A percentile compares a stretch with the other conserved stretches of the same genome.
These are phyloP conservation scores for Macrotis lagotis DNA, from an alignment of 2,113 vertebrate genomes.

Conservation along the genomic window DNA sequence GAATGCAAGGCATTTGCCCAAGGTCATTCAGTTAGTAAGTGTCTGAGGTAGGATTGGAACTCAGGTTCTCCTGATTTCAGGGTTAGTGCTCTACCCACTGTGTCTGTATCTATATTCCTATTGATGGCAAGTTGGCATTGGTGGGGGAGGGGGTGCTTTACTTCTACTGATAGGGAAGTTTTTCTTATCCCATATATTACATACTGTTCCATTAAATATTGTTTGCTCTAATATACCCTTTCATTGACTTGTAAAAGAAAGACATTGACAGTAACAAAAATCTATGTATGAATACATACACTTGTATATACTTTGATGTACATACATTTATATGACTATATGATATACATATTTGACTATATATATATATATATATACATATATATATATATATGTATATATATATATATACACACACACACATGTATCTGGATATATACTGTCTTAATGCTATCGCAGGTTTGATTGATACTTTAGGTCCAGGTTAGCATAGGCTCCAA, in stretches of 20 bases:
- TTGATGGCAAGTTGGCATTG: neutral
- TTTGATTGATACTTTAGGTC: neutral
- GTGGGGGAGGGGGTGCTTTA: neutral
- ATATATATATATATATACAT: no score
- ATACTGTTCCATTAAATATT: neutral
- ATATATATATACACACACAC: no score
- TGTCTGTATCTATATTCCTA: neutral
- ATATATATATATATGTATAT: neutral
- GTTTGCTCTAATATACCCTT: neutral
- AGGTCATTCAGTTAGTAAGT: no score
- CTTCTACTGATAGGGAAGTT: neutral
- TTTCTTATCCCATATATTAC: neutral
- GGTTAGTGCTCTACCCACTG: no score
- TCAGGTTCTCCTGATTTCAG: no score
- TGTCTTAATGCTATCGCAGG: neutral
- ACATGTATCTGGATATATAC: neutral
- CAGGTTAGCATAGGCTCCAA: neutral
- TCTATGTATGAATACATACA: neutral
- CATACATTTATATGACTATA: no score
- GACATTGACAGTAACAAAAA: neutral
- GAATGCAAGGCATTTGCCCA: no score
- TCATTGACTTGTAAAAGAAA: neutral
- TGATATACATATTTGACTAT: no score
- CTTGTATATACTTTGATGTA: no score
- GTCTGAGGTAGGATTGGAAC: no score